Percentiles rank a stretch among this genome's conserved stretches.
Evolutionary conservation across 2,113 vertebrate genomes (phyloP).

Genomic region (Arothron firmamentum): DNA sequence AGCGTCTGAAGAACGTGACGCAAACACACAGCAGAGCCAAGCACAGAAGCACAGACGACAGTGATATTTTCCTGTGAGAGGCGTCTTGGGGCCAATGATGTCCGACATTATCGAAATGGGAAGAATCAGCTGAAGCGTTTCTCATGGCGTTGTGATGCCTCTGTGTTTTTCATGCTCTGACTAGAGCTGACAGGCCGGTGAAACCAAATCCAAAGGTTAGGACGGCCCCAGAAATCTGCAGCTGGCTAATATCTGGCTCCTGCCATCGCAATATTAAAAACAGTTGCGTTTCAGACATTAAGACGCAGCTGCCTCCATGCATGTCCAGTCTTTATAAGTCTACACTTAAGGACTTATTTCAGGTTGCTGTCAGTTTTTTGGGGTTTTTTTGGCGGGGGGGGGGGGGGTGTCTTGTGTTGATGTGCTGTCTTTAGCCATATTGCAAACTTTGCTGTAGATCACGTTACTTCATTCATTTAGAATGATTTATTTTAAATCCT

Average conservation of each 20-base stretch:
- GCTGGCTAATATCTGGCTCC: not conserved
- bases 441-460: no score
- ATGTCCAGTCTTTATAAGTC: no score
- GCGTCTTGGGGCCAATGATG: no score
- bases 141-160: not conserved
- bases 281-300: not conserved
- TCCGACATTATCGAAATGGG: not conserved
- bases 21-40: no score
- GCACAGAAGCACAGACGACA: no score
- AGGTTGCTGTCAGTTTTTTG: not conserved
- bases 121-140: no score
- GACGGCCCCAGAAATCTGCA: not conserved
- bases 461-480: no score
- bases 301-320: not conserved
- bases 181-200: not conserved
- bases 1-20: no score
- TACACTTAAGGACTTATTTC: not conserved
- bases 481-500: no score
- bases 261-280: not conserved
- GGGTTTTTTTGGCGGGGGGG: not conserved
- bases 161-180: not conserved
- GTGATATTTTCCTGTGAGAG: no score
- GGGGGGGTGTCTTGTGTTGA: not conserved
- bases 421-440: not conserved
- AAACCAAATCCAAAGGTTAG: constrained; percentile 1